A percentile compares a stretch with the other conserved stretches of the same genome.
Evolutionary conservation across 1,140 invertebrate species (phyloP).

Genomic region (Atopsyche davidsoni): DNA sequence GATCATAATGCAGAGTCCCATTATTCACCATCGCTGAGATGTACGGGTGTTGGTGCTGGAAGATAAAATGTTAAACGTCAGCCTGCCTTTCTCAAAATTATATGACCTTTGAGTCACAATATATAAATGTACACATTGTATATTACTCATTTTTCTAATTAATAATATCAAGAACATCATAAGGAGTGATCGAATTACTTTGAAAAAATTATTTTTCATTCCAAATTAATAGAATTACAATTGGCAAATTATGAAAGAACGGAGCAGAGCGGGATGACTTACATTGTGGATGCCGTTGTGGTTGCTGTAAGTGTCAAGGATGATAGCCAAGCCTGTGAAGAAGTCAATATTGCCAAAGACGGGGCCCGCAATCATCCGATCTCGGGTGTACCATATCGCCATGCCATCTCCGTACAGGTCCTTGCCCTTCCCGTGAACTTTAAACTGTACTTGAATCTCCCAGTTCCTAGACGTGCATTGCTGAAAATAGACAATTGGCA

Average conservation of each 20-base stretch:
- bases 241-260: too few species aligned
- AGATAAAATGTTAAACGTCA: too few species aligned
- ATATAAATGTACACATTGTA: too few species aligned
- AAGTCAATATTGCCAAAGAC: slow-evolving; percentile 95
- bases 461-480: slow-evolving; percentile 81
- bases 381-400: slow-evolving; percentile 94
- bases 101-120: too few species aligned
- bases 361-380: slow-evolving; percentile 76
- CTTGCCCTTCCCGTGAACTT: slow-evolving; percentile 90
- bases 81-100: too few species aligned
- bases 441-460: slow-evolving; percentile 96
- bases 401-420: slow-evolving; percentile 97
- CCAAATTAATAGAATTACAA: too few species aligned
- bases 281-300: slow-evolving; percentile 98
- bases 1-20: slow-evolving; percentile 92
- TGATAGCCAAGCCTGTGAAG: slow-evolving; percentile 88
- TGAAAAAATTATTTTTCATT: too few species aligned
- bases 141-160: too few species aligned
- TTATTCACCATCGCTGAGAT: slow-evolving; percentile 99
- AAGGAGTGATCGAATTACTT: too few species aligned
- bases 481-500: slow-evolving; percentile 58
- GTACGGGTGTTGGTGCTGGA: slow-evolving; percentile 94
- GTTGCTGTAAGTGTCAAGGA: slow-evolving; percentile 98
- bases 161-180: too few species aligned
- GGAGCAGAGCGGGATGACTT: slow-evolving; percentile 46